Conservation (phyloP, 2,888 invertebrate genomes). For the Eremobia ochroleuca region DNA sequence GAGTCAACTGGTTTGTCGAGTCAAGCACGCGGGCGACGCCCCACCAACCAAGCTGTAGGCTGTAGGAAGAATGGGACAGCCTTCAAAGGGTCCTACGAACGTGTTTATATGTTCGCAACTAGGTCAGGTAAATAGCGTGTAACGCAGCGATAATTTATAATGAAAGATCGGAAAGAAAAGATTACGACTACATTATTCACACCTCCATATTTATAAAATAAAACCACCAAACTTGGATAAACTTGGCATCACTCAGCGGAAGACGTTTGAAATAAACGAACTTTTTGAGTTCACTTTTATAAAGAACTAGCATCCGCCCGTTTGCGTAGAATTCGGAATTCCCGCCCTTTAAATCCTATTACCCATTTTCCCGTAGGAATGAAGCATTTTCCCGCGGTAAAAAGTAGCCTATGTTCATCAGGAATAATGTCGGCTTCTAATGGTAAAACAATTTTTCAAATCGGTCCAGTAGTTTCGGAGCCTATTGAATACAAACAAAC, state of each 20-base stretch:
- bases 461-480: no score
- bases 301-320: no score
- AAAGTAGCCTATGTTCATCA: no score
- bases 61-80: conserved; percentile 70
- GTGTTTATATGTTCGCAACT: conserved; percentile 70
- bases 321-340: no score
- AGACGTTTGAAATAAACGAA: conserved; percentile 49
- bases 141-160: conserved; percentile 45
- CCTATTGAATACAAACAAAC: no score
- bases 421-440: no score
- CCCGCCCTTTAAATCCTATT: no score
- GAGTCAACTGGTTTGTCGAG: conserved; percentile 81
- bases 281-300: conserved; percentile 1
- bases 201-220: conserved; percentile 19
- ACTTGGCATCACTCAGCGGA: background rate
- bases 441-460: no score
- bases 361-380: no score
- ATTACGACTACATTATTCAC: conserved; percentile 29
- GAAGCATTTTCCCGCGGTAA: no score
- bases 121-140: conserved; percentile 70
- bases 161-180: conserved; percentile 42
- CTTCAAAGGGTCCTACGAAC: conserved; percentile 75
- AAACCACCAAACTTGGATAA: conserved; percentile 3
- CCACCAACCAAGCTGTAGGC: conserved; percentile 72
- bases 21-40: conserved; percentile 75